Conservation (phyloP, 2,113 vertebrate species). For the Drymodes brunneopygia region DNA sequence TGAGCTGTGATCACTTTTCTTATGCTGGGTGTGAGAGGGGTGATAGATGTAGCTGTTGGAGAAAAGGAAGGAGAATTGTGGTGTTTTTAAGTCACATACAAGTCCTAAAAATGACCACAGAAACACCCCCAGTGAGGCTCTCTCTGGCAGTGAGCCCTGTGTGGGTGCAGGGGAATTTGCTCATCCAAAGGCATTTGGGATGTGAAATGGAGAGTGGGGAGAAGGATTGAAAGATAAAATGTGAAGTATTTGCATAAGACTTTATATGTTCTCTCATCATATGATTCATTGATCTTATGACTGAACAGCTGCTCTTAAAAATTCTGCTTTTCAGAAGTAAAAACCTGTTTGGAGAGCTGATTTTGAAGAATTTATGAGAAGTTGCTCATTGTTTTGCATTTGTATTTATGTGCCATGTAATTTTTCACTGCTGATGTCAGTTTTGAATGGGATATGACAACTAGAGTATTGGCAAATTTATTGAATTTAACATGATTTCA, state of each 20-base stretch:
- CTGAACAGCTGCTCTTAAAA: slow-evolving; percentile 41
- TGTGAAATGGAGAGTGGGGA: neutral
- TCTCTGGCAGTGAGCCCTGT: neutral
- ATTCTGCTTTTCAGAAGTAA: neutral
- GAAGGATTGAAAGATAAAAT: slow-evolving; percentile 1
- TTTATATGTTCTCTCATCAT: neutral
- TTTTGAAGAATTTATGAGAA: slow-evolving; percentile 20
- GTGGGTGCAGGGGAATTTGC: neutral
- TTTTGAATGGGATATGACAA: neutral
- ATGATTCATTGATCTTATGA: slow-evolving; percentile 59
- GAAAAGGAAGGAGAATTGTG: neutral
- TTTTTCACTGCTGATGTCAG: neutral
- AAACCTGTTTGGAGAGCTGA: neutral
- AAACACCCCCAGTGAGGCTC: neutral
- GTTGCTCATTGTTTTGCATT: slow-evolving; percentile 26
- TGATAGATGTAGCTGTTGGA: neutral
- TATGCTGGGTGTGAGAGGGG: neutral
- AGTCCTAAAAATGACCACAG: neutral
- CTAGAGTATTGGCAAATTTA: neutral
- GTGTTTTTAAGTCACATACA: neutral
- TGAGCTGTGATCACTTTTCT: neutral
- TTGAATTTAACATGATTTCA: neutral
- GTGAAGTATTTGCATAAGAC: neutral
- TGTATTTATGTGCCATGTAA: neutral
- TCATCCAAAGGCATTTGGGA: neutral